These are phyloP conservation scores for Mimachlamys varia DNA, from an alignment of 2,888 invertebrate species.

Conservation along the genomic window DNA sequence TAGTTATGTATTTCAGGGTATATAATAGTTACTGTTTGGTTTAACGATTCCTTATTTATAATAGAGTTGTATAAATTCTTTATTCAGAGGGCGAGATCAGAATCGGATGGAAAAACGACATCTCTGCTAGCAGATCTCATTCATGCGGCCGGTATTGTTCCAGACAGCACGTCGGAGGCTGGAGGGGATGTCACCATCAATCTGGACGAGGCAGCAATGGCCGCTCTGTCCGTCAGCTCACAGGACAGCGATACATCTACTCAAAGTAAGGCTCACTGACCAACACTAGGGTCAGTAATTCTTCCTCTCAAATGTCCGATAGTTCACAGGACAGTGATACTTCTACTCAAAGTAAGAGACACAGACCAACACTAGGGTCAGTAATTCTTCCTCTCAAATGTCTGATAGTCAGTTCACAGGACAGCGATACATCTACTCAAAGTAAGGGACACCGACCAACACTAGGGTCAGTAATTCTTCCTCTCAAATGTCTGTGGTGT, in stretches of 20 bases:
- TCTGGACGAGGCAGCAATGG: conserved; percentile 63
- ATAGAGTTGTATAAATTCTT: neutral
- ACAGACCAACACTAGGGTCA: conserved; percentile 28
- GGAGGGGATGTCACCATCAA: conserved; percentile 64
- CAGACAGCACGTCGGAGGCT: conserved; percentile 63
- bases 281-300: no score
- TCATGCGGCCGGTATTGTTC: conserved; percentile 75
- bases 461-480: no score
- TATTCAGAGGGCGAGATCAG: conserved; percentile 52
- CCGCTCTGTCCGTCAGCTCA: conserved; percentile 59
- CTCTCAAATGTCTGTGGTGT: no score
- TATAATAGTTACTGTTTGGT: no score
- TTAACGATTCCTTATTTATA: no score
- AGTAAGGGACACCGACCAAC: no score
- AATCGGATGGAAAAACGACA: conserved; percentile 58
- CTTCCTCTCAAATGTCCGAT: conserved; percentile 54
- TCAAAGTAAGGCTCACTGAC: conserved; percentile 51
- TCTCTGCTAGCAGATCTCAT: conserved; percentile 71
- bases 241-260: conserved; percentile 51
- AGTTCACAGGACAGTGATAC: conserved; percentile 52
- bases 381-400: conserved; percentile 36
- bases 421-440: conserved; percentile 48
- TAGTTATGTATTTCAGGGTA: no score
- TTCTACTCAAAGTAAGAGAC: conserved; percentile 49
- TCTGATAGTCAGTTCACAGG: conserved; percentile 58